A percentile compares a stretch with the other conserved stretches of the same genome.
Evolutionary conservation across 2,888 invertebrate genomes (phyloP).

Genomic region (Ceramica pisi): DNA sequence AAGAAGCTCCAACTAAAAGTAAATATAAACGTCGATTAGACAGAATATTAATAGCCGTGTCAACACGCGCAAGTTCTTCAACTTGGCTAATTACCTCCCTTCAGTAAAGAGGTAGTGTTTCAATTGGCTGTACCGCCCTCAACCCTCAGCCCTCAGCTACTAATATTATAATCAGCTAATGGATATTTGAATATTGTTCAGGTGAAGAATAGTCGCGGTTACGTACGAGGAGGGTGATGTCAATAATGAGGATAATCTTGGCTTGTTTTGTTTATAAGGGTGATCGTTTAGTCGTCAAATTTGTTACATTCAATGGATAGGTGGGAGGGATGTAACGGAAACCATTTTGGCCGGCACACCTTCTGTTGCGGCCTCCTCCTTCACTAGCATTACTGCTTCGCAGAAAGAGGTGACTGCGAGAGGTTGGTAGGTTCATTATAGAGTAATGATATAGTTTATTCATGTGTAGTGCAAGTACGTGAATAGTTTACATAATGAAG

Average conservation of each 20-base stretch:
- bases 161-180: constrained; percentile 38
- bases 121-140: not conserved
- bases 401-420: too few species aligned
- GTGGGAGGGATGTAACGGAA: too few species aligned
- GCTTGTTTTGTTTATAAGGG: not conserved
- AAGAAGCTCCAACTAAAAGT: not conserved
- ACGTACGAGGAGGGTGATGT: constrained; percentile 13
- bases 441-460: too few species aligned
- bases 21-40: not conserved
- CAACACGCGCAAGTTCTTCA: constrained; percentile 21
- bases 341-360: too few species aligned
- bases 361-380: too few species aligned
- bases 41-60: not conserved
- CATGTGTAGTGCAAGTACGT: not conserved
- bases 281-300: not conserved
- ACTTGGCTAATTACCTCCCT: constrained; percentile 14
- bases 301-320: not conserved
- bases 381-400: too few species aligned
- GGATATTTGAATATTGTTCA: constrained; percentile 33
- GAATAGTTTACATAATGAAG: not conserved
- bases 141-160: not conserved
- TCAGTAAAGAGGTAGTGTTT: constrained; percentile 1
- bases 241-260: constrained; percentile 4
- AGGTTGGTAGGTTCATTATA: too few species aligned
- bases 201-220: not conserved